A percentile compares a stretch with the other conserved stretches of the same genome.
Evolutionary conservation across 2,888 invertebrate genomes (phyloP).

Genomic region (Alloscopus bannaensis): DNA sequence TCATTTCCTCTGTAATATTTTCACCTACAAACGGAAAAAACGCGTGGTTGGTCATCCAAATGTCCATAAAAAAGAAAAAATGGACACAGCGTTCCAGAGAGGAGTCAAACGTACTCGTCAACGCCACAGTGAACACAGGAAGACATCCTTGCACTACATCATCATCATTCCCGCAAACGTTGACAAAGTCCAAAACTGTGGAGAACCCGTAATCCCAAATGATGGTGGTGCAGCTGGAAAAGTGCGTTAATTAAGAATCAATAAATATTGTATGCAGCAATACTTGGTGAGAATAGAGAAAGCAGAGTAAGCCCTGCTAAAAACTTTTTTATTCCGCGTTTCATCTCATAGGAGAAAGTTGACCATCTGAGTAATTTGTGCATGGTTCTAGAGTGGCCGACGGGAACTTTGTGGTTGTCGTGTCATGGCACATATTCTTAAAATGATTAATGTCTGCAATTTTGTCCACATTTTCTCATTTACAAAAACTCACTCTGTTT

Average conservation of each 20-base stretch:
- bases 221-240: constrained; percentile 63
- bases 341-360: neutral
- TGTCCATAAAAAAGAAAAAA: neutral
- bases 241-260: neutral
- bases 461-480: neutral
- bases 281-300: neutral
- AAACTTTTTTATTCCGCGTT: neutral
- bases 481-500: constrained; percentile 61
- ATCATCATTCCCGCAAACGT: constrained; percentile 54
- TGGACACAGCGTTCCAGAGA: constrained; percentile 47
- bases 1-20: constrained; percentile 55
- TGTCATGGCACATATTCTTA: no score
- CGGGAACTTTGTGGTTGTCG: no score
- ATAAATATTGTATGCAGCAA: neutral
- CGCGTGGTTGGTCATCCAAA: neutral
- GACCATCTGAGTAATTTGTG: no score
- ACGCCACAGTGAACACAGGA: constrained; percentile 53
- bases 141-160: constrained; percentile 16
- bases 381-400: neutral
- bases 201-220: constrained; percentile 66
- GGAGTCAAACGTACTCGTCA: no score
- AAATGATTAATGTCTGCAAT: neutral
- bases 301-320: neutral
- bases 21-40: constrained; percentile 14
- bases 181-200: constrained; percentile 52